Evolutionary conservation across 2,888 invertebrate species (phyloP), one percentile per base, ranked within the genome.

Genomic region (Andrena hattorfiana): DNA sequence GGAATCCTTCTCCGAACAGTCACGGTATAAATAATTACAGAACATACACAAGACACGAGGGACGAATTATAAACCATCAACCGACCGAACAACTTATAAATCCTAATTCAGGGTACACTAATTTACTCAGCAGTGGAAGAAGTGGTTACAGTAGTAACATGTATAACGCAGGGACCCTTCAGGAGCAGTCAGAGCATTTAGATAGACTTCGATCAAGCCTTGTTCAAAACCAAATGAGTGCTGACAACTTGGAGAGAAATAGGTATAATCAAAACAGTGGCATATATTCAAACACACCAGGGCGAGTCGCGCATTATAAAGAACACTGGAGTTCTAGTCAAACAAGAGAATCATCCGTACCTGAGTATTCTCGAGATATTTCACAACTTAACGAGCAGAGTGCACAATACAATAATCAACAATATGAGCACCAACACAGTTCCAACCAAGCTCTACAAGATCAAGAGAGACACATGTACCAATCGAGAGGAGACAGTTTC

Each of bases 241-340:
- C 59, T 4, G 84, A 77, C 0, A 70, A 60, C 73, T 26, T 74
- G 13, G 64, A 23, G 7, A 77, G 82, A 4, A 77, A 32, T 66
- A 63, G n/a, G 0, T 81, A 90, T 20, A 74, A 56, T 30, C 80
- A 83, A 63, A 49, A 70, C 2, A 60, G 60, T 10, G 59, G 6
- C 1, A 20, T 28, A 16, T 32, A 77, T 71, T 70, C 84, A 42
- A 28, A 49, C 42, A 62, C 42, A 59, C 63, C 83, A 7, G 73
- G 81, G 0, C 81, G 72, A 20, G 59, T 66, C 0, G 67, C 62
- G n/a, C 86, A 77, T 6, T 87, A 90, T 23, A 87, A 88, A 56
- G 85, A 90, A 68, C 85, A 87, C 0, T 90, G 89, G 91, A 85
- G 85, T 72, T 66, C 89, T 7, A 83, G 87, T 60, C 86, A 85